phyloP scores from a whole-genome alignment of 2,797 vertebrate species.

The Parauchenoglanis ngamensis region DNA sequence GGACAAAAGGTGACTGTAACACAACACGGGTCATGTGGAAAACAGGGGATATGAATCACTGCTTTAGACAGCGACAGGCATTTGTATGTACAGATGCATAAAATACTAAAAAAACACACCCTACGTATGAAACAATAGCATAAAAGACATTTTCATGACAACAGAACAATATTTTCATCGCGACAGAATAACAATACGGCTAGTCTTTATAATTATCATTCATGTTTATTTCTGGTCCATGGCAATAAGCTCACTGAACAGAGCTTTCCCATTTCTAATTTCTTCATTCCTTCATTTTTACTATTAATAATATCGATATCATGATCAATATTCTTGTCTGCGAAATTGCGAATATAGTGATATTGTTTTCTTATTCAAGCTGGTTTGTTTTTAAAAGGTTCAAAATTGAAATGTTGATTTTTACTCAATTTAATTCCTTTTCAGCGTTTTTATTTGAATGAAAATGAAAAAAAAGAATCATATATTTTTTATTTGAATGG shows the following conservation, averaged over 20 bases:
- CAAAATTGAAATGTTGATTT: neutral
- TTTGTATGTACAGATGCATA: conserved; percentile 28
- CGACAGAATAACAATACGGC: neutral
- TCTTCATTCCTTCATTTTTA: too few relatives aligned
- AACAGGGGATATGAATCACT: conserved; percentile 52
- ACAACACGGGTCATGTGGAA: conserved; percentile 45
- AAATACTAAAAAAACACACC: conserved; percentile 22
- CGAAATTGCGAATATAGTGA: too few relatives aligned
- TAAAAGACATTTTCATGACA: neutral
- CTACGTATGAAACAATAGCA: neutral
- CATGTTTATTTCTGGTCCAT: neutral
- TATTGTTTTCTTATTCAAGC: neutral
- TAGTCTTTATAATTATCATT: neutral
- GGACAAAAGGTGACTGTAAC: conserved; percentile 51
- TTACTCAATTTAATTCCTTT: neutral
- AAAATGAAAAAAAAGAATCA: neutral
- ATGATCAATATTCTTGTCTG: too few relatives aligned
- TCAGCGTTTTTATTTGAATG: too few relatives aligned
- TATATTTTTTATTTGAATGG: too few relatives aligned
- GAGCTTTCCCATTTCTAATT: too few relatives aligned
- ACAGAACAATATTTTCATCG: neutral
- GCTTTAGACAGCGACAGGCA: conserved; percentile 23
- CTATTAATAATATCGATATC: too few relatives aligned
- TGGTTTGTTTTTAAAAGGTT: neutral
- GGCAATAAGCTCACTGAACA: too few relatives aligned